A percentile compares a stretch with the other conserved stretches of the same genome.
phyloP scores from a whole-genome alignment of 2,113 vertebrate genomes.

The Lampris megalopsis region DNA sequence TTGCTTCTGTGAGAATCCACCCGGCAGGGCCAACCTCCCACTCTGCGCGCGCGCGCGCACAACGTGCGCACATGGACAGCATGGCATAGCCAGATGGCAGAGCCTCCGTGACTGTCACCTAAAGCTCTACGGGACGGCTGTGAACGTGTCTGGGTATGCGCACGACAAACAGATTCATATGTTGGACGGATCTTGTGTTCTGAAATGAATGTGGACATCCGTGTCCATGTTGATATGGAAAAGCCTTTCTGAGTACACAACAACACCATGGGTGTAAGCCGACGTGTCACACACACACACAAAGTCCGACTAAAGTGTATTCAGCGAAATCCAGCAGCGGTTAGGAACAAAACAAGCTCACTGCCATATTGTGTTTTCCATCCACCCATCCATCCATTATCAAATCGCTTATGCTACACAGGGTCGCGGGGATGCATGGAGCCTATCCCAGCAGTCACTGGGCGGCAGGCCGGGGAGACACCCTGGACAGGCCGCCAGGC shows the following conservation, averaged over 20 bases:
- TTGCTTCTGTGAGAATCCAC: conserved; percentile 66
- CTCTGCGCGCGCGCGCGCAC: conserved; percentile 6
- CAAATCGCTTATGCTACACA: too few relatives aligned
- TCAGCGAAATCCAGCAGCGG: not conserved
- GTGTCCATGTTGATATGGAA: too few relatives aligned
- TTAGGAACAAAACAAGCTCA: too few relatives aligned
- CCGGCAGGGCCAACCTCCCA: conserved; percentile 35
- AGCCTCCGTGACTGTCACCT: conserved; percentile 64
- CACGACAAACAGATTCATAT: conserved; percentile 26
- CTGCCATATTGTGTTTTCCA: too few relatives aligned
- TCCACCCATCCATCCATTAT: too few relatives aligned
- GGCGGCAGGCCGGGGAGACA: too few relatives aligned
- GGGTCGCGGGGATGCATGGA: too few relatives aligned
- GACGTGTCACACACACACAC: not conserved
- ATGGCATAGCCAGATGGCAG: conserved; percentile 72
- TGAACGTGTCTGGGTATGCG: conserved; percentile 54
- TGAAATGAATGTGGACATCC: too few relatives aligned
- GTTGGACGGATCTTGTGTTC: not conserved
- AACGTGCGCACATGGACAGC: conserved; percentile 55
- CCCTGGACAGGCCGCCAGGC: too few relatives aligned
- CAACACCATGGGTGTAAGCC: too few relatives aligned
- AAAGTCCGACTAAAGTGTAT: not conserved
- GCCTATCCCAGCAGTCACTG: too few relatives aligned
- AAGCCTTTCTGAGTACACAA: too few relatives aligned
- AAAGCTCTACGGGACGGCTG: conserved; percentile 53